phyloP scores from a whole-genome alignment of 2,113 vertebrate genomes.

The Semicossyphus pulcher region DNA sequence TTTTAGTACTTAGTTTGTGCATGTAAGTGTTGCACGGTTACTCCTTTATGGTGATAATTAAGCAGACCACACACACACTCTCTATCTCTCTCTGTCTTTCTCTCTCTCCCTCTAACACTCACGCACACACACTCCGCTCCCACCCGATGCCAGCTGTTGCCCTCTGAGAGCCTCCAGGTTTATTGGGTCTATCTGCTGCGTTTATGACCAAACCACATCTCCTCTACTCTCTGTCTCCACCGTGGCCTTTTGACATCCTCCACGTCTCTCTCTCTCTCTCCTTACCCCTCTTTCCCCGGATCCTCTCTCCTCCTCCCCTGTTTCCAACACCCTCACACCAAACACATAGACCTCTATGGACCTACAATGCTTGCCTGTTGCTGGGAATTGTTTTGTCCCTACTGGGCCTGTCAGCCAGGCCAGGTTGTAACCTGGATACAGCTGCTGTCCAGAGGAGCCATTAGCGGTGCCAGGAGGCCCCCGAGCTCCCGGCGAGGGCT shows the following conservation, averaged over 20 bases:
- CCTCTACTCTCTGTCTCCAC: conserved; percentile 52
- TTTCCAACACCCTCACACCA: conserved; percentile 47
- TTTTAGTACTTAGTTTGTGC: conserved; percentile 2
- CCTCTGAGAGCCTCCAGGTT: conserved; percentile 57
- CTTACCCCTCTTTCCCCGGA: background rate
- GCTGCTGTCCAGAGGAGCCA: conserved; percentile 80
- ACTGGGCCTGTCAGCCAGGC: conserved; percentile 53
- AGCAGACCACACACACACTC: conserved; percentile 26
- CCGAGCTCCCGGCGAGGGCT: conserved; percentile 76
- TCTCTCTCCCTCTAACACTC: conserved; percentile 4
- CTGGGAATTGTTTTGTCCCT: conserved; percentile 53
- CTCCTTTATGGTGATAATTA: conserved; percentile 44
- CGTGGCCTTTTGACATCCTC: conserved; percentile 38
- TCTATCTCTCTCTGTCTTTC: background rate
- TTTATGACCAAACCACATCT: conserved; percentile 70
- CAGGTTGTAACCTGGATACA: conserved; percentile 80
- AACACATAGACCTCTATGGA: conserved; percentile 27
- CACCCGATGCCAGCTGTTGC: conserved; percentile 50
- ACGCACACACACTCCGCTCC: background rate
- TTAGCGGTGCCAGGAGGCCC: conserved; percentile 78
- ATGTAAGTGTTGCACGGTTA: conserved; percentile 11
- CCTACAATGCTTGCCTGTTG: conserved; percentile 33
- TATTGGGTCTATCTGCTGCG: conserved; percentile 68
- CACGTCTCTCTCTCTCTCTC: conserved; percentile 24
- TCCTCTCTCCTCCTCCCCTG: conserved; percentile 27